Evolutionary conservation across 2,113 vertebrate genomes (phyloP), one percentile per base, ranked within the genome.

Genomic region (Caranx ignobilis): DNA sequence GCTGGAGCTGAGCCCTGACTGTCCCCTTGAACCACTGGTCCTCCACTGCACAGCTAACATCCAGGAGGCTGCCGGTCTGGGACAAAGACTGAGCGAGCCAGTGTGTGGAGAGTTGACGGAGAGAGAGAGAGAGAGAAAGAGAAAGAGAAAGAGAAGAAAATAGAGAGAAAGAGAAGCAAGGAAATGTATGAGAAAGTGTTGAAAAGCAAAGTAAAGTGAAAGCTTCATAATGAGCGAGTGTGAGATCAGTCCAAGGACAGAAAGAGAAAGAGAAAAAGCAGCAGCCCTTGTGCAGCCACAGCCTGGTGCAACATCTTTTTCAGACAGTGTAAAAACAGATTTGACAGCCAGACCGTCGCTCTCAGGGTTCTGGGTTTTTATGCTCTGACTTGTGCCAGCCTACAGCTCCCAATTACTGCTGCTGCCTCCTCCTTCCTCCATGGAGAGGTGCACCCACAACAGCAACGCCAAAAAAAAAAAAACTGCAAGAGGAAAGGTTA

Each of bases 321-420:
- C 48, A 19, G 69, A 66, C 15, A 2, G 32, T 26, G 69, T 70
- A 75, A 69, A 81, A 86, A 56, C 71, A 59, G 43, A 76, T 75
- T 55, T 82, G 85, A 86, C 74, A 82, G 86, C 67, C 74, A 62
- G 56, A 45, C 13, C 3, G 3, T 66, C 54, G 63, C 32, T 31
- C 19, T 74, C 48, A 10, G 41, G 70, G 60, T 69, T 80, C 74
- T 15, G 47, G 67, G 26, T 26, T 85, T 77, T 85, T 76, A 57
- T 70, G 63, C 18, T 19, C 21, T 57, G 54, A 70, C 77, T 75
- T 60, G 48, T 83, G 69, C 63, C 67, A 67, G 47, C 21, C 60
- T 52, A 19, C 54, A 48, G 55, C 31, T 75, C 56, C 77, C 77
- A 83, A 75, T 82, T 81, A 78, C 65, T 11, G 55, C 39, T 26